Evolutionary conservation across 2,888 invertebrate genomes (phyloP).

Genomic region (Drosophila anomalipes): DNA sequence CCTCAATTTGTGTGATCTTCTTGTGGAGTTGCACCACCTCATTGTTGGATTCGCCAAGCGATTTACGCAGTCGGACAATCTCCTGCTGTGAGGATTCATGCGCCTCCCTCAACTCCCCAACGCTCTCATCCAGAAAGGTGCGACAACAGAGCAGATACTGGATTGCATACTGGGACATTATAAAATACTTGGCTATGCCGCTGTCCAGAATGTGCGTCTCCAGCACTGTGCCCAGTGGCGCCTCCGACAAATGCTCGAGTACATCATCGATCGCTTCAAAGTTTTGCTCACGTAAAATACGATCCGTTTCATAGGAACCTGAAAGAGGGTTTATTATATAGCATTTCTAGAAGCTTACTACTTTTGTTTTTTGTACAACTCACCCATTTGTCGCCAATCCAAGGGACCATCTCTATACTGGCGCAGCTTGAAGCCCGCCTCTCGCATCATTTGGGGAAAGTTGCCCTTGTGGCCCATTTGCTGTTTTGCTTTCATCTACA

Average conservation of each 20-base stretch:
- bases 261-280: constrained; percentile 82
- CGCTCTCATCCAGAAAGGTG: constrained; percentile 83
- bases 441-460: constrained; percentile 83
- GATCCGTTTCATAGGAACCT: constrained; percentile 84
- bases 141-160: constrained; percentile 84
- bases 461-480: constrained; percentile 75
- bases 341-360: not conserved
- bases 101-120: constrained; percentile 75
- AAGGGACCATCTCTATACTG: constrained; percentile 81
- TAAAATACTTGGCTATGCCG: constrained; percentile 84
- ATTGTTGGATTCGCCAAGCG: constrained; percentile 76
- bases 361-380: constrained; percentile 1
- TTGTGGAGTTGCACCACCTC: constrained; percentile 83
- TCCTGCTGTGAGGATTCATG: constrained; percentile 76
- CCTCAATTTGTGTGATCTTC: constrained; percentile 82
- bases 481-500: constrained; percentile 5
- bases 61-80: constrained; percentile 72
- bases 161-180: constrained; percentile 83
- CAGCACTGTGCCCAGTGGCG: constrained; percentile 80
- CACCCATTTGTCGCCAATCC: constrained; percentile 84
- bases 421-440: constrained; percentile 83
- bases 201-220: constrained; percentile 84
- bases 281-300: constrained; percentile 82
- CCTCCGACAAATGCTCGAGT: constrained; percentile 82
- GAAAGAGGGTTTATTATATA: not conserved